phyloP scores from a whole-genome alignment of 2,888 invertebrate genomes.

The Tetheella fluctuosa region DNA sequence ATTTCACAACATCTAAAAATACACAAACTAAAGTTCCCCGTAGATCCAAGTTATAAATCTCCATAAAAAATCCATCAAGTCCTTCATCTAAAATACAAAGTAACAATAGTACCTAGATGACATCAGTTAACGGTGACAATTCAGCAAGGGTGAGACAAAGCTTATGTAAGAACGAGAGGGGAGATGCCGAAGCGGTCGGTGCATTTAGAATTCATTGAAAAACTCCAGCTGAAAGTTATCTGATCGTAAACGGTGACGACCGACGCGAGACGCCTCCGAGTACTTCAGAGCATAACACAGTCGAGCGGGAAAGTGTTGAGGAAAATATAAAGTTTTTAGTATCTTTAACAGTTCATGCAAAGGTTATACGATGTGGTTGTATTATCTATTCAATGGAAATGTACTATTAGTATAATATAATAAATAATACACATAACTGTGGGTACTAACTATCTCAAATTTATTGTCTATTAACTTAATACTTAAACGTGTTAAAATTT shows the following conservation, averaged over 20 bases:
- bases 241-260: constrained; percentile 69
- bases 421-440: no score
- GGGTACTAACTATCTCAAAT: no score
- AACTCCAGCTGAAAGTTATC: constrained; percentile 80
- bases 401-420: no score
- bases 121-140: constrained; percentile 49
- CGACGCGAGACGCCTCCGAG: constrained; percentile 18
- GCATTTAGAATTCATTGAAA: constrained; percentile 85
- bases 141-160: constrained; percentile 34
- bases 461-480: no score
- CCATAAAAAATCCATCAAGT: constrained; percentile 13
- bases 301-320: constrained; percentile 14
- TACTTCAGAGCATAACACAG: constrained; percentile 11
- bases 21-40: background rate
- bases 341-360: constrained; percentile 1
- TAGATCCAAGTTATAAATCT: background rate
- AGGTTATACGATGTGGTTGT: background rate
- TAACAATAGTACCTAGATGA: constrained; percentile 45
- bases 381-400: background rate
- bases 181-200: constrained; percentile 35
- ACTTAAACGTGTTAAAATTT: no score
- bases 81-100: constrained; percentile 21
- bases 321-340: constrained; percentile 7
- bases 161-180: constrained; percentile 23
- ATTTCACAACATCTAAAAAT: background rate